Conservation (phyloP, 2,888 invertebrate species). For the Sinopyrophorus schimmeli region DNA sequence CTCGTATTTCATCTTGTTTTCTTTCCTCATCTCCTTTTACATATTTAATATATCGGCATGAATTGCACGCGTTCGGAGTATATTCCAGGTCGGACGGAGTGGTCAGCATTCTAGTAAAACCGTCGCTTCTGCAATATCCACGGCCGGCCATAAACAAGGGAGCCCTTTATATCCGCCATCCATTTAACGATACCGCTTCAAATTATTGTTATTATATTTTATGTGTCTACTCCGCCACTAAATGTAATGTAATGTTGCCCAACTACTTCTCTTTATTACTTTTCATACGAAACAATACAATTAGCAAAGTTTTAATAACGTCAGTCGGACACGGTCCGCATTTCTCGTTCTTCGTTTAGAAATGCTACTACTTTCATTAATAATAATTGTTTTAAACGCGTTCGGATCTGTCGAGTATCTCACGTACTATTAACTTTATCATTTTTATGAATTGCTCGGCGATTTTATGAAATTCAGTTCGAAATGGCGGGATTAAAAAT, state of each 20-base stretch:
- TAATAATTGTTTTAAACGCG: no score
- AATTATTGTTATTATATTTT: slow-evolving; percentile 47
- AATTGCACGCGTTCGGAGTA: slow-evolving; percentile 44
- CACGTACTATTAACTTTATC: no score
- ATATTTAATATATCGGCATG: slow-evolving; percentile 43
- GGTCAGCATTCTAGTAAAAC: slow-evolving; percentile 37
- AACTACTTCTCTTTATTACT: no score
- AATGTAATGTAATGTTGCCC: slow-evolving; percentile 29
- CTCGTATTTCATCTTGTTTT: slow-evolving; percentile 35
- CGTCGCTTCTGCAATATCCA: slow-evolving; percentile 39
- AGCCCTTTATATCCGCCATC: slow-evolving; percentile 43
- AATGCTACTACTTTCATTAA: no score
- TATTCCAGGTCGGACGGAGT: slow-evolving; percentile 42
- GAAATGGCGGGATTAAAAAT: no score
- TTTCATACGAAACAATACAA: no score
- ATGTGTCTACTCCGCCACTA: slow-evolving; percentile 35
- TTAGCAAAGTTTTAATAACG: no score
- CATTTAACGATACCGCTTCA: slow-evolving; percentile 45
- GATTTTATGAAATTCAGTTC: no score
- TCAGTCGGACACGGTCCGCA: no score
- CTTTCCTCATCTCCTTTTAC: slow-evolving; percentile 34
- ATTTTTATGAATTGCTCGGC: no score
- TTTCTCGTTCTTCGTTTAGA: no score
- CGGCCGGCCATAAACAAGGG: slow-evolving; percentile 43
- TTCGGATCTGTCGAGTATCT: no score